phyloP scores from a whole-genome alignment of 64 coral and sea anemone species.

The Montipora sp. region DNA sequence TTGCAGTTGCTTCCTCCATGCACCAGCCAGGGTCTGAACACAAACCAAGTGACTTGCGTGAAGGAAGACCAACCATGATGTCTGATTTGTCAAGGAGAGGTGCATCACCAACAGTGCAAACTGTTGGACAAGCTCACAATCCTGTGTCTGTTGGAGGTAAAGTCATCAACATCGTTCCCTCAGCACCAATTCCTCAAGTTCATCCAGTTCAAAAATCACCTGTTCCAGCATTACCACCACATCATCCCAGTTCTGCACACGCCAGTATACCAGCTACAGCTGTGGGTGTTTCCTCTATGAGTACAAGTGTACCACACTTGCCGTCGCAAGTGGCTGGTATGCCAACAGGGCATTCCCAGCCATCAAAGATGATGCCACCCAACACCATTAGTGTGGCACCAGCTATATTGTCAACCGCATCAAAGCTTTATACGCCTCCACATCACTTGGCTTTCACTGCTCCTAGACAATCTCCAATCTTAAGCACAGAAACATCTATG shows the following conservation, averaged over 20 bases:
- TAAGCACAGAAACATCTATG: slow-evolving; percentile 12
- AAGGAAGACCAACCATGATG: slow-evolving; percentile 33
- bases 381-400: slow-evolving; percentile 21
- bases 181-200: slow-evolving; percentile 11
- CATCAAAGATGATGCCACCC: slow-evolving; percentile 24
- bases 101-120: slow-evolving; percentile 40
- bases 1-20: slow-evolving; percentile 35
- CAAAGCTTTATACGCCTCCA: slow-evolving; percentile 21
- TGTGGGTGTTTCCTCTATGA: slow-evolving; percentile 21
- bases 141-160: slow-evolving; percentile 5
- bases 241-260: slow-evolving; percentile 8
- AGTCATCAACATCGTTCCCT: slow-evolving; percentile 20
- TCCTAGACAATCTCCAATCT: slow-evolving; percentile 26
- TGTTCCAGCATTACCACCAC: slow-evolving; percentile 32
- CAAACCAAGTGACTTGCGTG: slow-evolving; percentile 46
- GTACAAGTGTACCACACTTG: slow-evolving; percentile 22
- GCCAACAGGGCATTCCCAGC: slow-evolving; percentile 32
- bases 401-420: slow-evolving; percentile 19
- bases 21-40: slow-evolving; percentile 54
- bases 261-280: background rate
- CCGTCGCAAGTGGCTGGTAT: slow-evolving; percentile 5
- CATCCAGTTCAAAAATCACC: slow-evolving; percentile 27
- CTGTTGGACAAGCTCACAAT: slow-evolving; percentile 13
- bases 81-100: slow-evolving; percentile 45
- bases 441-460: slow-evolving; percentile 39